These are phyloP conservation scores for Lomographa bimaculata DNA, from an alignment of 2,888 invertebrate species.

Conservation along the genomic window DNA sequence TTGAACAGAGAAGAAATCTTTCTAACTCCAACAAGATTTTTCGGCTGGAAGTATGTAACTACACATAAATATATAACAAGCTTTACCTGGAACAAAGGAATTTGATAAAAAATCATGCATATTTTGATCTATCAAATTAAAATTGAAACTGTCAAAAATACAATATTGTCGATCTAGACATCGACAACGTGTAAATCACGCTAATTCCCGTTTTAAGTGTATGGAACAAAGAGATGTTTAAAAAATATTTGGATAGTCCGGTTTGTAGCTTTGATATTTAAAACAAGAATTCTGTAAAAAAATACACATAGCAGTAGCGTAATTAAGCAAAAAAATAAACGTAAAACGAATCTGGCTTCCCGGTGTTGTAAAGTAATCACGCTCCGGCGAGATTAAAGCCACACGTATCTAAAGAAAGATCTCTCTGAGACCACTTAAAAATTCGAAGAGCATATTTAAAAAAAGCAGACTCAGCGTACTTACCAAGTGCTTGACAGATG, in stretches of 20 bases:
- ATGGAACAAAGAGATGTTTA: too few species aligned
- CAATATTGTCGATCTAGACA: too few species aligned
- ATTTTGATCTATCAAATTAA: too few species aligned
- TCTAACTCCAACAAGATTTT: not conserved
- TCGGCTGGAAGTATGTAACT: constrained; percentile 4
- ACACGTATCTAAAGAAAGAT: constrained; percentile 46
- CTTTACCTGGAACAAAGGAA: too few species aligned
- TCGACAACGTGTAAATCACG: too few species aligned
- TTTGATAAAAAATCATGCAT: too few species aligned
- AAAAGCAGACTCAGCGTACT: constrained; percentile 65
- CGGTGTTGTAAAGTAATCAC: constrained; percentile 42
- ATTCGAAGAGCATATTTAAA: constrained; percentile 50
- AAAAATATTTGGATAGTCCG: too few species aligned
- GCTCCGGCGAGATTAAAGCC: constrained; percentile 46
- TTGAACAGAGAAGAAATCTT: constrained; percentile 15
- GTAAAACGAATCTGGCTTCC: constrained; percentile 33
- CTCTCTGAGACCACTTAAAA: constrained; percentile 44
- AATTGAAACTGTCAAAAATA: too few species aligned
- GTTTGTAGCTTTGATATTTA: too few species aligned
- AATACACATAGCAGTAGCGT: too few species aligned
- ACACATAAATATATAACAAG: not conserved
- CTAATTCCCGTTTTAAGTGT: too few species aligned
- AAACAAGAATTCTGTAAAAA: too few species aligned
- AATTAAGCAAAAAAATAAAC: constrained; percentile 33
- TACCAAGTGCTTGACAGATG: constrained; percentile 70